phyloP scores from a whole-genome alignment of 30 jellyfish, hydroid and myxozoan species.

The Morbakka virulenta region DNA sequence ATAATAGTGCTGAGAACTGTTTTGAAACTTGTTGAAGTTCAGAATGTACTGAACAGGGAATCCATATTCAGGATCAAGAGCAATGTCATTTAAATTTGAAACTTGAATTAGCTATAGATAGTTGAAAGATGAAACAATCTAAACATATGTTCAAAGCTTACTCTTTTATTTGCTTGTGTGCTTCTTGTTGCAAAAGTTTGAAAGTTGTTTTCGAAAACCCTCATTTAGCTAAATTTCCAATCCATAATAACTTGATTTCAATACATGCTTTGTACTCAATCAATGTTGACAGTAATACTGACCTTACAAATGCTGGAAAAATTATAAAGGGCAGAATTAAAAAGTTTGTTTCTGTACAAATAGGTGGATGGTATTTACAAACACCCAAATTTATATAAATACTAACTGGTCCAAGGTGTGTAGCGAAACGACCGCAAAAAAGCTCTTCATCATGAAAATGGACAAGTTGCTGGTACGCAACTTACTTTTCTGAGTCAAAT shows the following conservation, averaged over 20 bases:
- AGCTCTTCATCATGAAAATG: slow-evolving; percentile 28
- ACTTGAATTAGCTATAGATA: slow-evolving; percentile 1
- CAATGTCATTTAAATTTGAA: slow-evolving; percentile 21
- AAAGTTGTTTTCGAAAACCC: background rate
- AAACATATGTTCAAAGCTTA: background rate
- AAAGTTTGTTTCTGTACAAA: slow-evolving; percentile 34
- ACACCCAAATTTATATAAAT: slow-evolving; percentile 22
- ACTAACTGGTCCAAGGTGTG: slow-evolving; percentile 27
- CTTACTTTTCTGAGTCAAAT: slow-evolving; percentile 9
- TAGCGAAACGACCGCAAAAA: slow-evolving; percentile 15
- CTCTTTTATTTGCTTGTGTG: slow-evolving; percentile 12
- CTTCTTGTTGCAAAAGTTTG: slow-evolving; percentile 34
- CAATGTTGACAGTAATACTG: too few relatives aligned
- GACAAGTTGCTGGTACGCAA: slow-evolving; percentile 56
- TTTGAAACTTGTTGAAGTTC: slow-evolving; percentile 25
- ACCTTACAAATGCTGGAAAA: slow-evolving; percentile 15
- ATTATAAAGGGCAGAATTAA: slow-evolving; percentile 6
- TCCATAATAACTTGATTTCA: too few relatives aligned
- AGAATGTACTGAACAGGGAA: slow-evolving; percentile 37
- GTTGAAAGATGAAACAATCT: slow-evolving; percentile 1
- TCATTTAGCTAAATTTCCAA: background rate
- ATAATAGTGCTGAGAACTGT: slow-evolving; percentile 51
- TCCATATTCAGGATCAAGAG: slow-evolving; percentile 34
- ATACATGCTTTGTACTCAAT: too few relatives aligned
- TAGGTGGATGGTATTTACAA: slow-evolving; percentile 38